Evolutionary conservation across 2,888 invertebrate species (phyloP), one percentile per base, ranked within the genome.

Genomic region (Mimumesa dahlbomi): DNA sequence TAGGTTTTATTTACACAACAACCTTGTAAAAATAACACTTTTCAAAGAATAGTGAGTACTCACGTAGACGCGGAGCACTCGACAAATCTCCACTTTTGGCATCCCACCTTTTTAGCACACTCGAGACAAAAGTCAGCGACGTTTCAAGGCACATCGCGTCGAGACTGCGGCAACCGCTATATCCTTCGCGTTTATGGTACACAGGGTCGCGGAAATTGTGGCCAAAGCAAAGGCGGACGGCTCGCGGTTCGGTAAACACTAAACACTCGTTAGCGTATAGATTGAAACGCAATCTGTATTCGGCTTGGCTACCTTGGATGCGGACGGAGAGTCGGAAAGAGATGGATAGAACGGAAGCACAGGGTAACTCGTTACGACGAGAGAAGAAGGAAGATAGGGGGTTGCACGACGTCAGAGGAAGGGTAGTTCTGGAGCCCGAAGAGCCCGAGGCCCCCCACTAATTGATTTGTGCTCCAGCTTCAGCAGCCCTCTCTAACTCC

Each of bases 241-340:
- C 83, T 85, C 87, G 87, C 84, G 87, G 87, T 87, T 87, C 87
- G 85, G 87, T 87, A 87, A 87, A 87, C 87, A 87, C 87, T 87
- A 87, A 88, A 87, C 87, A 87, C 85, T 88, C 87, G 87, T 88
- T 87, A 87, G 84, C 77, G 85, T 87, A 87, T 87, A 86, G 87
- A 88, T 88, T 87, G 87, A 87, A 88, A 87, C 86, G 85, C 85
- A 88, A 88, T 88, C 87, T 87, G 87, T 86, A 87, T 85, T 85
- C 81, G 84, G 83, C 77, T 76, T 70, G 83, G 84, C 82, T 80
- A 82, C 77, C 80, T 73, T 67, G 64, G 54, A 38, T 29, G 52
- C 49, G 66, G 34, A 40, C 11, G 2, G 56, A 25, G 21, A 52
- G 38, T 42, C 31, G 46, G 38, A 52, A 21, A 54, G 48, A 63